Evolutionary conservation across 2,113 vertebrate genomes (phyloP).

Genomic region (Epinephelus lanceolatus): DNA sequence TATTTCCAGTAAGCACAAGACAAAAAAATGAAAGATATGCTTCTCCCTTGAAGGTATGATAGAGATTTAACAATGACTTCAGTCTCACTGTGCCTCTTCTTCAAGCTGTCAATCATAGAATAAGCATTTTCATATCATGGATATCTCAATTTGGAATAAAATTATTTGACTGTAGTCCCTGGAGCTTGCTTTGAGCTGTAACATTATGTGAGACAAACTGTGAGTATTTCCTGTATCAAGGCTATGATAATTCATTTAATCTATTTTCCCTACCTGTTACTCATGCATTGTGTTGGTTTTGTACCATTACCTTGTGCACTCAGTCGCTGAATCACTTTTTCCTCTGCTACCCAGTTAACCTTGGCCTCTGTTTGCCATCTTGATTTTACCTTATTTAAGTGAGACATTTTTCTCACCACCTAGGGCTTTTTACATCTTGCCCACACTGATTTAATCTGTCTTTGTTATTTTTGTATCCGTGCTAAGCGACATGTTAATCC

Average conservation of each 20-base stretch:
- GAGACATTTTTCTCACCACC: not conserved
- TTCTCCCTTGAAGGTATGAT: not conserved
- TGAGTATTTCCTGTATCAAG: not conserved
- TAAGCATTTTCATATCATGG: not conserved
- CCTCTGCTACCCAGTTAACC: not conserved
- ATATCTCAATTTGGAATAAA: constrained; percentile 8
- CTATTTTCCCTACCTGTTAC: not conserved
- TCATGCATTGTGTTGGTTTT: not conserved
- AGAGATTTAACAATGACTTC: not conserved
- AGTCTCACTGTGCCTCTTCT: not conserved
- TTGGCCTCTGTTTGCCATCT: not conserved
- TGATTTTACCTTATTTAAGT: not conserved
- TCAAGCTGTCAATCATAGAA: not conserved
- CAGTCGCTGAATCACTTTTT: not conserved
- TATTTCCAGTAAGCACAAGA: not conserved
- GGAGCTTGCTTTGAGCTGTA: constrained; percentile 2
- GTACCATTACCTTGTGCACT: not conserved
- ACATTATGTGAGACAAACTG: not conserved
- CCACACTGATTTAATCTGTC: constrained; percentile 3
- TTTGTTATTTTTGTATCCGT: not conserved
- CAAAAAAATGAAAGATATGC: not conserved
- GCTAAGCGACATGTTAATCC: not conserved
- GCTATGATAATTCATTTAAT: not conserved
- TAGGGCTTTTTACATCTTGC: not conserved
- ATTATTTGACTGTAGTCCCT: not conserved